Conservation (phyloP, 2,888 invertebrate species). For the Serripes groenlandicus region DNA sequence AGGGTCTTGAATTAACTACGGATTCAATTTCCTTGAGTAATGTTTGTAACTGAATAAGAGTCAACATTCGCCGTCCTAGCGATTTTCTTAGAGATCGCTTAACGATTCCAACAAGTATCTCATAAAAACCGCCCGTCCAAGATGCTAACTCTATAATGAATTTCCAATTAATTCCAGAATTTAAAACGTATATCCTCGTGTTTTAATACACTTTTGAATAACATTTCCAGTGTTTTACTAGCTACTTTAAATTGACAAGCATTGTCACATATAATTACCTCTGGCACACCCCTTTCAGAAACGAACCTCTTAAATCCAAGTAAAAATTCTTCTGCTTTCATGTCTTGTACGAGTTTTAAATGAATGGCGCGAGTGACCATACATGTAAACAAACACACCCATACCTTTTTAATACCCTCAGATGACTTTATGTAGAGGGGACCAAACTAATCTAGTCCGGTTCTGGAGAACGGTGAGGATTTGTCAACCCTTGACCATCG, state of each 20-base stretch:
- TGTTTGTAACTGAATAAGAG: conserved; percentile 37
- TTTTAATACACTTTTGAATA: not conserved
- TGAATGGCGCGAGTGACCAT: conserved; percentile 28
- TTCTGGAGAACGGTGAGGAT: not conserved
- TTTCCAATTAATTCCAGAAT: conserved; percentile 22
- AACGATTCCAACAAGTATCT: conserved; percentile 34
- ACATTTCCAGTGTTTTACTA: not conserved
- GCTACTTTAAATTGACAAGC: conserved; percentile 34
- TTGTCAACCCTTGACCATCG: not conserved
- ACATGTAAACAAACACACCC: conserved; percentile 36
- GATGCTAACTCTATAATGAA: conserved; percentile 38
- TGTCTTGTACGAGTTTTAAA: conserved; percentile 25
- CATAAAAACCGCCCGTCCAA: conserved; percentile 49
- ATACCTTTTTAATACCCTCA: not conserved
- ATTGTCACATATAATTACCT: conserved; percentile 30
- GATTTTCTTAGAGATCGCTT: conserved; percentile 37
- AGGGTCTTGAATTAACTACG: conserved; percentile 41
- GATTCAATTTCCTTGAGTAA: conserved; percentile 33
- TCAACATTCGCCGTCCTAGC: conserved; percentile 30
- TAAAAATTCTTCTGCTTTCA: conserved; percentile 33
- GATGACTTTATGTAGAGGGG: not conserved
- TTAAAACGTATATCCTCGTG: conserved; percentile 14
- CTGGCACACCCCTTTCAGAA: conserved; percentile 20
- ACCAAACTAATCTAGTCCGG: conserved; percentile 1
- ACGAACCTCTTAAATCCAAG: conserved; percentile 24